Evolutionary conservation across 1,140 invertebrate genomes (phyloP), one percentile per base, ranked within the genome.

Genomic region (Catajapyx aquilonaris): DNA sequence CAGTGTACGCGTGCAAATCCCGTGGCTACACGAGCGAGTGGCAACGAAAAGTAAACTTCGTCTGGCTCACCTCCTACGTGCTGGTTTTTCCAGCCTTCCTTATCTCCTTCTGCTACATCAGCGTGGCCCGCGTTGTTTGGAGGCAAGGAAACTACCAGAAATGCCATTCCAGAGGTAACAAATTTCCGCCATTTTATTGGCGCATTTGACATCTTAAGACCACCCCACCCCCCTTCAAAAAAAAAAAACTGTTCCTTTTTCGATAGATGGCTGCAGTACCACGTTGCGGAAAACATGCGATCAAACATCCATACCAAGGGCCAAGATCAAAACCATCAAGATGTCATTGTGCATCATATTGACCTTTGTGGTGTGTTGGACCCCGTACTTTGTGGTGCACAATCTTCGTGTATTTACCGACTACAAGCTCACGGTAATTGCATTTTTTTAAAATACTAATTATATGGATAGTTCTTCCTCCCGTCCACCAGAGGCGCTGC

Each of bases 301-400:
- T 25, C 34, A 40, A n/a, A 25, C 40, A 22, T 42, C 43, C 10
- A 45, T 52, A 11, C 42, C 47, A 0, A 43, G 51, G 9, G 52
- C 56, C n/a, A 61, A 59, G 41, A 44, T 61, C 21, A 59, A 59
- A 43, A 58, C 58, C 7, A 46, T 60, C 2, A 59, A 60, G 39
- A 42, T 61, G 36, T 58, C 55, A n/a, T 49, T 60, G 31, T 55
- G 51, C 17, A 58, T 61, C 9, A 58, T 59, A 20, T 32, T 56
- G 11, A 52, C 55, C 11, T 61, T 61, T 39, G 47, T 61, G 9
- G 49, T 51, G 3, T 62, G 60, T 44, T 62, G 59, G 58, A 57
- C 55, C 2, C 59, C 59, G 1, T 62, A 62, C 42, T 61, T 62
- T 44, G 52, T 61, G 18, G 44, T 55, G 2, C 46, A 46, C 34